Evolutionary conservation across 2,888 invertebrate genomes (phyloP), one percentile per base, ranked within the genome.

Genomic region (Standfussiana lucernea): DNA sequence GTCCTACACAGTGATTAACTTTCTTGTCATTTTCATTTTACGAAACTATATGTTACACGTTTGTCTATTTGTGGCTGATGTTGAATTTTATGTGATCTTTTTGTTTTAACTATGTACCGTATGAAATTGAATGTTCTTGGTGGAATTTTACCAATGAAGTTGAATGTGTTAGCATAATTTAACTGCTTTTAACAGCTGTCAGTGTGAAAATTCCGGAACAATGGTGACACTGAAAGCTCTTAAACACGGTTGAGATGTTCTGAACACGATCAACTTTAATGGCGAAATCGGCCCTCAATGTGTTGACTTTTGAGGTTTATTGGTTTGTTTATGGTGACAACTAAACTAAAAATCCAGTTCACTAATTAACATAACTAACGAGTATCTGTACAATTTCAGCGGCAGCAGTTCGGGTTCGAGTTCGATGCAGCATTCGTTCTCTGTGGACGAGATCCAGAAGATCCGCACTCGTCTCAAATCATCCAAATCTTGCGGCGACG

Each of bases 381-480:
- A 53, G n/a, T 24, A 13, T 5, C 2, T 62, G 0, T 24, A 4
- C 1, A 71, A 72, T 95, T 95, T n/a, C 94, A 98, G 98, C 91
- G 98, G 98, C 77, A 98, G 98, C 94, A 98, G 98, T 90, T 97
- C 98, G 40, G 98, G 98, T 1, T 98, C 98, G 37, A 97, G 98
- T 79, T 98, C 98, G 24, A 97, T 98, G 94, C 98, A 98, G 79
- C 98, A 98, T 92, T 98, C 98, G 83, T 98, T 98, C 95, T 98
- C 98, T 72, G 98, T 98, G 78, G 98, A 99, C 93, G 99, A 99
- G 95, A 98, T 99, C 75, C 98, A 98, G 93, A 98, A 98, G 94
- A 98, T 98, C 84, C 97, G 98, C 86, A 98, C 98, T 45, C 98
- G 98, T 90, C 97, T 99, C 79, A 98, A 98, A 93, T 98, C 98